Evolutionary conservation across 2,113 vertebrate species (phyloP).

Genomic region (Pao palembangensis): DNA sequence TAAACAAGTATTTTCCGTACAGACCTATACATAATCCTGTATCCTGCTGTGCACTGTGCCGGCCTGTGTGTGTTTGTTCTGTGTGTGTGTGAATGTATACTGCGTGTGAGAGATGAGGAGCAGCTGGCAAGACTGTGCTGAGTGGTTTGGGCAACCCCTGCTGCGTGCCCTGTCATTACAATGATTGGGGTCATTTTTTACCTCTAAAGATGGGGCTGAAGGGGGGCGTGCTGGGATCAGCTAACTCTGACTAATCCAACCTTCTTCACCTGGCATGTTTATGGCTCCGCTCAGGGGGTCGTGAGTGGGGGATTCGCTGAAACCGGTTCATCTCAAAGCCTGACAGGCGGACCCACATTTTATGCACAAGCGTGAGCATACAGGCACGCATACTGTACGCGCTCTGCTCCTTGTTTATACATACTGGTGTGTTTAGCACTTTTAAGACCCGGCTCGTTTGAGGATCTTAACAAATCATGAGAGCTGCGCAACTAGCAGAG

Average conservation of each 20-base stretch:
- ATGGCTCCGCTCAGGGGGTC: slow-evolving; percentile 38
- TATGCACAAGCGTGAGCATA: slow-evolving; percentile 25
- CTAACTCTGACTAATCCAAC: slow-evolving; percentile 46
- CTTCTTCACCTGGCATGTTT: slow-evolving; percentile 62
- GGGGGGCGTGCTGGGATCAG: slow-evolving; percentile 25
- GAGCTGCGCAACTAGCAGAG: no score
- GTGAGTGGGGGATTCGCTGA: slow-evolving; percentile 15
- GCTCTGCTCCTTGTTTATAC: slow-evolving; percentile 10
- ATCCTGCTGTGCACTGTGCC: slow-evolving; percentile 16
- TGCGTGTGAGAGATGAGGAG: slow-evolving; percentile 57
- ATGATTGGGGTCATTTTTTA: slow-evolving; percentile 63
- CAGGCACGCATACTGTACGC: slow-evolving; percentile 28
- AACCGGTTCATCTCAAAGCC: slow-evolving; percentile 47
- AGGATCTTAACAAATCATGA: no score
- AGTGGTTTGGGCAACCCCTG: slow-evolving; percentile 53
- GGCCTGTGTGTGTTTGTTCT: slow-evolving; percentile 10
- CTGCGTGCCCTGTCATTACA: slow-evolving; percentile 58
- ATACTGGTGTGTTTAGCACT: not conserved
- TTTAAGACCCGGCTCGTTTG: no score
- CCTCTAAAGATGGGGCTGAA: slow-evolving; percentile 56
- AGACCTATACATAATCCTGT: slow-evolving; percentile 6
- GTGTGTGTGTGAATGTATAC: slow-evolving; percentile 28
- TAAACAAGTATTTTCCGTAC: slow-evolving; percentile 9
- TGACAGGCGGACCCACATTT: slow-evolving; percentile 48
- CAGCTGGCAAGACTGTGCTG: slow-evolving; percentile 55